Evolutionary conservation across 1,140 invertebrate species (phyloP), one percentile per base, ranked within the genome.

Genomic region (Hypsibius dujardini): DNA sequence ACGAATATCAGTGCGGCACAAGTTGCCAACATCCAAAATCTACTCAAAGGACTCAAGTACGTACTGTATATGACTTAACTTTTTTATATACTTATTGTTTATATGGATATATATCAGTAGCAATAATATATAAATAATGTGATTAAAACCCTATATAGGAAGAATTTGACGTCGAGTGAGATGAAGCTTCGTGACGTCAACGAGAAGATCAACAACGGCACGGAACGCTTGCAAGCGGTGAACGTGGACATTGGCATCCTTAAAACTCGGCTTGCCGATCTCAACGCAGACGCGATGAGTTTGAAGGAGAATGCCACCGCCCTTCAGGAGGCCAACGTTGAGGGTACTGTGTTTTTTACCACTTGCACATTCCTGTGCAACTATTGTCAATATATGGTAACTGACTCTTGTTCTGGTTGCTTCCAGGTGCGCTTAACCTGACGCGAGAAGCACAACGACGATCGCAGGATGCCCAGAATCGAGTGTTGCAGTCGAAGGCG

Each of bases 301-400:
- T 81, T 97, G 45, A 87, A 88, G 75, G 85, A 87, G 71, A 90
- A 92, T 77, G 90, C 90, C 12, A 95, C 90, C 1, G 86, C 87
- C 76, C 81, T 98, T 46, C 91, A 95, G 79, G 92, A 95, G 80
- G 89, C 87, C 1, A 93, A 96, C 80, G 88, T 96, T 50, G 89
- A 93, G 82, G 93, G 84, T 84, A 74, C 72, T 69, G 46, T 59
- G 2, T 67, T 7, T 14, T 46, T 7, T 47, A 28, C 12, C 56
- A 28, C 47, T 42, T 70, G 12, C 46, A 50, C 3, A 46, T 70
- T 3, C 12, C 28, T 45, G 42, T 42, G 7, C 28, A 28, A 28
- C 28, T 28, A 28, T 28, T 47, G 40, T 69, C 15, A 69, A 69
- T 42, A 12, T 47, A 69, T 7, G 46, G 40, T 42, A 15, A 69